Percentiles rank a stretch among this genome's conserved stretches.
These are phyloP conservation scores for Heliornis fulica DNA, from an alignment of 2,113 vertebrate species.

Conservation along the genomic window DNA sequence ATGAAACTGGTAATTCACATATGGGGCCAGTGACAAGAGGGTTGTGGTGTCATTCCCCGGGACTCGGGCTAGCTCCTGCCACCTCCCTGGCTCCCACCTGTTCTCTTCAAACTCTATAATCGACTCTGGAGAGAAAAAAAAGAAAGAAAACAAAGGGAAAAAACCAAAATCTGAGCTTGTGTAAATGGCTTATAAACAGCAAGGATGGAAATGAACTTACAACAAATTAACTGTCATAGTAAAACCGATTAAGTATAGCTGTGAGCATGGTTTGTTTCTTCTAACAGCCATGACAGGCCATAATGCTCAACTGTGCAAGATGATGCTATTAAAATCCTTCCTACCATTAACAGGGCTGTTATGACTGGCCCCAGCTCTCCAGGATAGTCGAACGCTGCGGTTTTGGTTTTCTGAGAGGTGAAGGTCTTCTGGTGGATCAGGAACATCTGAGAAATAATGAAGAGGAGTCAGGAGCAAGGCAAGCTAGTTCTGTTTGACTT, in stretches of 20 bases:
- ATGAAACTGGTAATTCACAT: constrained; percentile 86
- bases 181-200: not conserved
- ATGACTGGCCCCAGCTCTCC: constrained; percentile 85
- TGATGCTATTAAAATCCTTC: not conserved
- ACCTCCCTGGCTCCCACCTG: constrained; percentile 81
- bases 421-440: constrained; percentile 83
- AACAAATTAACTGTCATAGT: not conserved
- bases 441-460: constrained; percentile 78
- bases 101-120: constrained; percentile 90
- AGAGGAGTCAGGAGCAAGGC: not conserved
- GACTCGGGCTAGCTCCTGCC: constrained; percentile 81
- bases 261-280: not conserved
- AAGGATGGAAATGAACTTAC: not conserved
- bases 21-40: constrained; percentile 78
- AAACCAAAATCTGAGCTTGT: not conserved
- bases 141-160: not conserved
- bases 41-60: constrained; percentile 75
- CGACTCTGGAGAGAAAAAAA: constrained; percentile 75
- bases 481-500: not conserved
- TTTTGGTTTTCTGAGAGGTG: constrained; percentile 83
- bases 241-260: not conserved
- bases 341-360: constrained; percentile 89
- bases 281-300: not conserved
- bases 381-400: constrained; percentile 85
- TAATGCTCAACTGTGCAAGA: not conserved